phyloP scores from a whole-genome alignment of 2,888 invertebrate genomes.

The Tenthredo distinguenda region DNA sequence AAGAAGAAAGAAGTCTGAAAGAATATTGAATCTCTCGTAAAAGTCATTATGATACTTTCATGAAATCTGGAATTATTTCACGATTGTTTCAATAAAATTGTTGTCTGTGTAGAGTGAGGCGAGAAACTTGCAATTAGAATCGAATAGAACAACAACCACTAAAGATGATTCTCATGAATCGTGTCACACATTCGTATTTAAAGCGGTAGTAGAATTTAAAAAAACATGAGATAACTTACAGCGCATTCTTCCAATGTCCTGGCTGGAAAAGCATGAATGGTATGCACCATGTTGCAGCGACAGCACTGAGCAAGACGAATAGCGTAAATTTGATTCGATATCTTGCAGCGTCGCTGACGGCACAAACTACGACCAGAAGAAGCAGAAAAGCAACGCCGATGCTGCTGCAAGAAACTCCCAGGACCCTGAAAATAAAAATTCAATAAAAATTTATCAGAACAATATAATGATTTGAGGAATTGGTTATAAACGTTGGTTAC shows the following conservation, averaged over 20 bases:
- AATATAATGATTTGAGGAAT: background rate
- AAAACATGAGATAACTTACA: conserved; percentile 83
- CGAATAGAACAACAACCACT: background rate
- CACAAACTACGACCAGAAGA: conserved; percentile 71
- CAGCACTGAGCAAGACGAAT: conserved; percentile 83
- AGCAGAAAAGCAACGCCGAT: conserved; percentile 68
- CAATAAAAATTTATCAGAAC: background rate
- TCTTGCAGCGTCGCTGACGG: conserved; percentile 82
- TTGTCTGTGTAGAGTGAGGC: background rate
- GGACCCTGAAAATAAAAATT: conserved; percentile 66
- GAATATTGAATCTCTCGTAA: background rate
- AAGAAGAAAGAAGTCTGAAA: background rate
- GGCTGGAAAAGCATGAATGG: conserved; percentile 89
- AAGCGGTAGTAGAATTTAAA: background rate
- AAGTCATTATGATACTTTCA: background rate
- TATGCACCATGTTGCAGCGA: conserved; percentile 84
- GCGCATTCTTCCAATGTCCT: conserved; percentile 87
- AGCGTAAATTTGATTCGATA: conserved; percentile 86
- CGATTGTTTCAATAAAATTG: background rate
- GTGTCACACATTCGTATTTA: background rate
- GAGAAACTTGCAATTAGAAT: background rate
- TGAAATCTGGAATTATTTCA: background rate
- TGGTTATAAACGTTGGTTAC: conserved; percentile 3
- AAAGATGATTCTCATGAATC: background rate
- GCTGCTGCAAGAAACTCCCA: conserved; percentile 68